These are phyloP conservation scores for Synergus laeviventris DNA, from an alignment of 2,888 invertebrate species.

Conservation along the genomic window DNA sequence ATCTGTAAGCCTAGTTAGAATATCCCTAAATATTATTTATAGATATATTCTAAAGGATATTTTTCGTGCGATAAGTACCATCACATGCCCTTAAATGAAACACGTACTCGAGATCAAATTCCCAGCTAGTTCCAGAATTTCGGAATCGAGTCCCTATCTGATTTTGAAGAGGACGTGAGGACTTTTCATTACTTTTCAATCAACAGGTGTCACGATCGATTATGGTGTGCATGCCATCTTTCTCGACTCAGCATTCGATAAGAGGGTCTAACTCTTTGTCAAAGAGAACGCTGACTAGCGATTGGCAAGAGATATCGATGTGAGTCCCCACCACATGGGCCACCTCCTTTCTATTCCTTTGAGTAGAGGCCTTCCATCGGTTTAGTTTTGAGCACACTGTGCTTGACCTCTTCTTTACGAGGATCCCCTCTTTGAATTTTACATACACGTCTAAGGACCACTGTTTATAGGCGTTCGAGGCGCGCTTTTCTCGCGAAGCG, in stretches of 20 bases:
- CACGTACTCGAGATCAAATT: no score
- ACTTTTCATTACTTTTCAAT: not conserved
- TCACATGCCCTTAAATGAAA: no score
- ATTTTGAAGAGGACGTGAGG: not conserved
- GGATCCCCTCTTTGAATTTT: constrained; percentile 50
- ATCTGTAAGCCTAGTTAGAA: no score
- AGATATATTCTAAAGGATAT: no score
- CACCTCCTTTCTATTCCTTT: constrained; percentile 47
- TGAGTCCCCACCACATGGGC: constrained; percentile 45
- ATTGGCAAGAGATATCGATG: constrained; percentile 36
- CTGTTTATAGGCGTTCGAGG: constrained; percentile 31
- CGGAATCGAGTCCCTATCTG: not conserved
- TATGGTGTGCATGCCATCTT: not conserved
- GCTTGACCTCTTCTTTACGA: constrained; percentile 60
- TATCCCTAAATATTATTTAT: no score
- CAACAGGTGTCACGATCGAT: not conserved
- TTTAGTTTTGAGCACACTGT: constrained; percentile 56
- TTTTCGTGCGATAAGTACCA: no score
- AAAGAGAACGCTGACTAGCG: constrained; percentile 13
- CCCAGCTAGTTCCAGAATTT: not conserved
- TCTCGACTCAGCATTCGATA: not conserved
- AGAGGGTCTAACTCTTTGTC: constrained; percentile 13
- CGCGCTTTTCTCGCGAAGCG: constrained; percentile 36
- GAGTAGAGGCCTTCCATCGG: constrained; percentile 47
- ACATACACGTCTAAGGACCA: not conserved